A percentile compares a stretch with the other conserved stretches of the same genome.
These are phyloP conservation scores for Luperina testacea DNA, from an alignment of 2,888 invertebrate species.

Conservation along the genomic window DNA sequence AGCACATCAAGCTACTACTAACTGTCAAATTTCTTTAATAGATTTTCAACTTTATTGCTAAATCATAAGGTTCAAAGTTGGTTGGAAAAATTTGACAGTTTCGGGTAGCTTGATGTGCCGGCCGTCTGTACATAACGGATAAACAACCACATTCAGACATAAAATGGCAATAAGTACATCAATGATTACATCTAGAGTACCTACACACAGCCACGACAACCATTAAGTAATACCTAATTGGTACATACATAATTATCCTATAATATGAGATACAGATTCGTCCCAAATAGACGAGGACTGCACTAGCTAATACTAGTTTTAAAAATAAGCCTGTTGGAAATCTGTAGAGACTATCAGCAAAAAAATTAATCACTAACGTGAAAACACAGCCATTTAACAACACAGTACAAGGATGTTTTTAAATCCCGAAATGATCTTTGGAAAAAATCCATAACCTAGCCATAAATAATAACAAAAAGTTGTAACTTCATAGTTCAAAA, in stretches of 20 bases:
- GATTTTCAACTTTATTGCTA: too few relatives aligned
- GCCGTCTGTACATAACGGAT: conserved; percentile 45
- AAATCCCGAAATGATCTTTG: conserved; percentile 16
- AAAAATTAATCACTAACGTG: conserved; percentile 29
- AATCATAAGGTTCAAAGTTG: too few relatives aligned
- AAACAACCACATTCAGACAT: conserved; percentile 48
- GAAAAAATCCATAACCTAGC: conserved; percentile 9
- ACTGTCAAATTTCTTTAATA: too few relatives aligned
- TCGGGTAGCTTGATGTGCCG: too few relatives aligned
- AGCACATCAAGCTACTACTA: too few relatives aligned
- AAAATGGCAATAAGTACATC: conserved; percentile 42
- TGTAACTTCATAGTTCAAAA: conserved; percentile 23
- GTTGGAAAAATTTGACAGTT: too few relatives aligned
- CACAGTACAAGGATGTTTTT: conserved; percentile 34
- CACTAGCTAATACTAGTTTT: not conserved
- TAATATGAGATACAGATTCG: conserved; percentile 4
- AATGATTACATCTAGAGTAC: conserved; percentile 43
- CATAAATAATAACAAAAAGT: conserved; percentile 35
- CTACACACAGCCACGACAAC: conserved; percentile 61
- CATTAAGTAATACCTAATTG: conserved; percentile 41
- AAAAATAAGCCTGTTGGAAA: not conserved
- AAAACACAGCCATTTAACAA: conserved; percentile 62
- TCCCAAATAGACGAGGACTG: not conserved
- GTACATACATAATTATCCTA: conserved; percentile 32
- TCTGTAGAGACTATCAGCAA: not conserved